Evolutionary conservation across 2,797 vertebrate species (phyloP).

Genomic region (Pseudotriccus pelzelni): DNA sequence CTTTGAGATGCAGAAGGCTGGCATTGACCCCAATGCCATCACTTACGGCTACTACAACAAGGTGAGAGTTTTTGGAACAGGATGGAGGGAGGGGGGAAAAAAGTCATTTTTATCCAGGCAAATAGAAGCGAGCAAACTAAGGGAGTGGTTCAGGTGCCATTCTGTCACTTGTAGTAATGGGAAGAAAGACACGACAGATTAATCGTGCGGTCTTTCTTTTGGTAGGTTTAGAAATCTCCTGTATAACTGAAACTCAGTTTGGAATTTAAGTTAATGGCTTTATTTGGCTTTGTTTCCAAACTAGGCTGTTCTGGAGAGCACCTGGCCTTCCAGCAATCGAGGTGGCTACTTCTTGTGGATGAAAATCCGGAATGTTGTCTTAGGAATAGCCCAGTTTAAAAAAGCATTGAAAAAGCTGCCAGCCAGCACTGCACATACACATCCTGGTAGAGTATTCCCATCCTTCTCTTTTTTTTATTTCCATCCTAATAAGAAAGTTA

Average conservation of each 20-base stretch:
- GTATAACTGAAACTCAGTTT: background rate
- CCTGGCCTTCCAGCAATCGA: slow-evolving; percentile 96
- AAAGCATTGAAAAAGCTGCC: slow-evolving; percentile 86
- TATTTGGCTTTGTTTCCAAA: slow-evolving; percentile 36
- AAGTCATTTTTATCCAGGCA: background rate
- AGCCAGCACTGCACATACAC: slow-evolving; percentile 77
- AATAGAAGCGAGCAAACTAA: background rate
- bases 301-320: slow-evolving; percentile 97
- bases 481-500: background rate
- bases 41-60: slow-evolving; percentile 99
- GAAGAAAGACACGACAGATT: background rate
- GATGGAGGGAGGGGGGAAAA: accelerated
- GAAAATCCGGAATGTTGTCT: slow-evolving; percentile 93
- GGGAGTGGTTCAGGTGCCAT: background rate
- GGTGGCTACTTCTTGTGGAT: slow-evolving; percentile 97
- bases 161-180: background rate
- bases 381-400: slow-evolving; percentile 92
- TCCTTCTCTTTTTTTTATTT: background rate
- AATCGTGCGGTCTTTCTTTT: background rate
- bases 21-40: slow-evolving; percentile 96
- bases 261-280: background rate
- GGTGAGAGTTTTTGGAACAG: slow-evolving; percentile 66
- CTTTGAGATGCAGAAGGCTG: slow-evolving; percentile 98
- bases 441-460: slow-evolving; percentile 81
- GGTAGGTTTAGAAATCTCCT: background rate